Percentiles rank a stretch among this genome's conserved stretches.
Evolutionary conservation across 2,888 invertebrate genomes (phyloP).

Genomic region (Noctua pronuba): DNA sequence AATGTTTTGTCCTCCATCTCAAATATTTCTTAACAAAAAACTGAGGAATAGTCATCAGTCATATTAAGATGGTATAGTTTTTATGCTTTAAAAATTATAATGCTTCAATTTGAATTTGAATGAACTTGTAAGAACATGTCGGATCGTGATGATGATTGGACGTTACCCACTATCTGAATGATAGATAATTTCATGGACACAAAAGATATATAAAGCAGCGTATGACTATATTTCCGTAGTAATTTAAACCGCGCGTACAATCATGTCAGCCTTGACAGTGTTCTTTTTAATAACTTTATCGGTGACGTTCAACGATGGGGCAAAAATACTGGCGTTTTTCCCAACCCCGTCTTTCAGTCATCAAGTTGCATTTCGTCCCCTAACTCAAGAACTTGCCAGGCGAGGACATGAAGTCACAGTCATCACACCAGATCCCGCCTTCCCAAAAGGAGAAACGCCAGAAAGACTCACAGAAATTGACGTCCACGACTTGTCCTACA

Average conservation of each 20-base stretch:
- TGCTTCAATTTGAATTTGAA: not conserved
- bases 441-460: conserved; percentile 64
- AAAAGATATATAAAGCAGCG: not conserved
- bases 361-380: conserved; percentile 76
- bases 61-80: not conserved
- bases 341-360: conserved; percentile 82
- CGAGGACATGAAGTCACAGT: conserved; percentile 82
- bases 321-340: conserved; percentile 76
- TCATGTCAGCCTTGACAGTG: not conserved
- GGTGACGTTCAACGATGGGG: conserved; percentile 46
- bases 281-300: not conserved
- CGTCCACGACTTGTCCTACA: conserved; percentile 71
- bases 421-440: conserved; percentile 78
- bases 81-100: not conserved
- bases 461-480: conserved; percentile 79
- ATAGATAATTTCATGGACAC: not conserved
- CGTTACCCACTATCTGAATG: not conserved
- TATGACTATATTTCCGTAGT: not conserved
- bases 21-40: not conserved
- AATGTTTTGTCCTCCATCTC: not conserved
- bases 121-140: not conserved
- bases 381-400: conserved; percentile 77
- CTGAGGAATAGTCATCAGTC: not conserved
- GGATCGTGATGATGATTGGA: not conserved
- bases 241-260: not conserved